Base-by-base conservation (phyloP, 2,888 invertebrate species). In the Conus canariensis region DNA sequence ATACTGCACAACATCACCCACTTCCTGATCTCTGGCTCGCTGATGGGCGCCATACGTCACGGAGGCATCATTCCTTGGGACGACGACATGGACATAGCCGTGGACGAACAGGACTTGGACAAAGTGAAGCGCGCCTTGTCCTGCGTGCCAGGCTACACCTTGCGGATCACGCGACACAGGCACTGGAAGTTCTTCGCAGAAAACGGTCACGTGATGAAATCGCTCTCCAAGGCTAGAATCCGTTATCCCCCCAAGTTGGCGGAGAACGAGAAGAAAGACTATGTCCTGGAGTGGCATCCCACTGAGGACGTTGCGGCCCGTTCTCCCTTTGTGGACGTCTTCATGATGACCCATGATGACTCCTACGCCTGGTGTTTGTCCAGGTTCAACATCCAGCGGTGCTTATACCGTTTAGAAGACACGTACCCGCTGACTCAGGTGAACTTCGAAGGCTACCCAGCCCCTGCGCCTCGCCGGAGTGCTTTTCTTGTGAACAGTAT, bases 281-380 rank as follows among this genome's bases (percentile, higher is more conserved):
- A 85, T 10, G 22, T 7, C 9, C 19, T 59, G 58, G 59, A 85
- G n/a, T 58, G 9, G n/a, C 58, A 59, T 9, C 83, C 83, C 4
- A 3, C 7, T 9, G 16, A 58, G 8, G 58, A 85, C 59, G 83
- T 85, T 58, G 83, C n/a, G 22, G n/a, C 59, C 9, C 83, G 83
- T 10, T 94, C 93, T 93, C 94, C 94, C 22, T 94, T 92, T 83
- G 88, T 94, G n/a, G 94, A 94, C 89, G 92, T 94, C 45, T 94
- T 93, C 87, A 16, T 94, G 89, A 92, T 92, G 90, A 90, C 64
- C 6, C 92, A 92, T 74, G 93, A 94, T 85, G 90, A 70, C 14
- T 93, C 93, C 19, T 93, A 94, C 90, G 90, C 94, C 12, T 92
- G 91, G 91, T 92, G 90, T 22, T 77, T 90, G 56, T n/a, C 88